Base-by-base conservation (phyloP, 2,888 invertebrate genomes). In the Baccha elongata region DNA sequence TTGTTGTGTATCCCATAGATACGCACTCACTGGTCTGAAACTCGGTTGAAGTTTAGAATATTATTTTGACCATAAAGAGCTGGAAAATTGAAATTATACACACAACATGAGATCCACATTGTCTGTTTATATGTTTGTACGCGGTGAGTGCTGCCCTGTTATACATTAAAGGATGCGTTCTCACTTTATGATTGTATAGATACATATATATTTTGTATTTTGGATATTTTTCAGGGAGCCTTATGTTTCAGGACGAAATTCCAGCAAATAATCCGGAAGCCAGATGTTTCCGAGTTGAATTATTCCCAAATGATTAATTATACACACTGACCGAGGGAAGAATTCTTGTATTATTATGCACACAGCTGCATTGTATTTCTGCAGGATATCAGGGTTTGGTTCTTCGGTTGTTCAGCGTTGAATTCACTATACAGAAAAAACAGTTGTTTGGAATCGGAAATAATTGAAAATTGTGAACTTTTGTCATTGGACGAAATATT, bases 301-400 rank as follows among this genome's bases (percentile, higher is more conserved):
- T 78, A 83, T 78, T 42, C 78, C 68, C 83, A 72, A 78, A 73
- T 68, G 72, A 83, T 83, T 83, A 83, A 83, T 83, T 83, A 73
- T 40, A 11, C 5, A 35, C 35, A 48, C 62, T 42, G 23, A 46
- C 19, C 53, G 48, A 29, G 40, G 17, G 46, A n/a, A 42, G 13
- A 32, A 53, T 67, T 23, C 29, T 46, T 67, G 60, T 52, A 26
- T 60, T 32, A 32, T 32, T 32, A 32, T 32, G 29, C 29, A 32
- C 29, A 32, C 21, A 26, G 11, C 32, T 46, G 42, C 46, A 73
- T 62, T 79, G 40, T 44, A 46, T 67, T 67, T 67, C 29, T 32
- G 26, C 29, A 6, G 29, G 8, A 32, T 32, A 3, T 23, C 3
- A 23, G 23, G 23, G 8, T 32, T 7, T n/a, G n/a, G n/a, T n/a